These are phyloP conservation scores for Tachina grossa DNA, from an alignment of 2,888 invertebrate species.

Conservation along the genomic window DNA sequence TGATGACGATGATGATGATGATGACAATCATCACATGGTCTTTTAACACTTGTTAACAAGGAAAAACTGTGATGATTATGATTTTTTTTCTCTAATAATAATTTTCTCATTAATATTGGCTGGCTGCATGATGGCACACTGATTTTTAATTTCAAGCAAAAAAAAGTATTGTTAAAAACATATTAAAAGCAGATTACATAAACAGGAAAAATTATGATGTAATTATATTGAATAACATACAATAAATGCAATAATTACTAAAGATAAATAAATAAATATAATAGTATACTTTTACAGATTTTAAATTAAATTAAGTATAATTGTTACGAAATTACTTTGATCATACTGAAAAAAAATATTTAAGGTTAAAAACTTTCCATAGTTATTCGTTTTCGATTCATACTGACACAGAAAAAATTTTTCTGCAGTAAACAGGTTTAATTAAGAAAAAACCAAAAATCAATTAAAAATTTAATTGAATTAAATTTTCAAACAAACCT, in stretches of 20 bases:
- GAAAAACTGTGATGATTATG: constrained; percentile 31
- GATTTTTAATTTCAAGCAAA: neutral
- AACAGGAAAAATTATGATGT: constrained; percentile 49
- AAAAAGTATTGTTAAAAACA: constrained; percentile 10
- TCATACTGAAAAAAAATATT: too few relatives aligned
- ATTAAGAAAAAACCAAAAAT: too few relatives aligned
- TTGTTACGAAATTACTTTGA: too few relatives aligned
- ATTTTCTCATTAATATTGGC: constrained; percentile 45
- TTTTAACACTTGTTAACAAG: constrained; percentile 67
- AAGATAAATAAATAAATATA: too few relatives aligned
- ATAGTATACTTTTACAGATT: too few relatives aligned
- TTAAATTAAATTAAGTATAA: too few relatives aligned
- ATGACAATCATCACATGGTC: constrained; percentile 29
- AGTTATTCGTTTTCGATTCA: too few relatives aligned
- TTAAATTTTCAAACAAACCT: too few relatives aligned
- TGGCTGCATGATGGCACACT: neutral
- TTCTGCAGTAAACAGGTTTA: too few relatives aligned
- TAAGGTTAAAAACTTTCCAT: too few relatives aligned
- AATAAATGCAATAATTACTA: neutral
- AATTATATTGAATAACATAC: constrained; percentile 24
- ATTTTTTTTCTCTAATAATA: constrained; percentile 22
- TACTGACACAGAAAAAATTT: too few relatives aligned
- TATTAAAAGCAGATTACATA: constrained; percentile 45
- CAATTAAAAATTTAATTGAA: too few relatives aligned
- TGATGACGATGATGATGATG: neutral